A percentile compares a stretch with the other conserved stretches of the same genome.
phyloP scores from a whole-genome alignment of 2,888 invertebrate species.

The Malthinus seriepunctatus region DNA sequence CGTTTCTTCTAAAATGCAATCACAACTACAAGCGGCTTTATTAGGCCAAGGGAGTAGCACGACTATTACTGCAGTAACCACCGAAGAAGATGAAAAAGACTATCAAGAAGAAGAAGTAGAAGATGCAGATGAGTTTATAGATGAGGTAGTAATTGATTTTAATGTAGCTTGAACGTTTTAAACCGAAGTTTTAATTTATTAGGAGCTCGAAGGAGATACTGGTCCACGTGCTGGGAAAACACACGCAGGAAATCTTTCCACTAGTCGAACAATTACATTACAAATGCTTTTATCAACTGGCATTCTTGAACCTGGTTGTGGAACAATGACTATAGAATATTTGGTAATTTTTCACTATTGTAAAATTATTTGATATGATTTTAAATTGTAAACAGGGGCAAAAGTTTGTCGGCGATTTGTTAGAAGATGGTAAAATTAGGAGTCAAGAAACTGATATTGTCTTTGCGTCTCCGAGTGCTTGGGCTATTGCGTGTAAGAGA shows the following conservation, averaged over 20 bases:
- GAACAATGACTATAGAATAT: slow-evolving; percentile 87
- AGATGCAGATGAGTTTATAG: slow-evolving; percentile 60
- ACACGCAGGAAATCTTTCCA: slow-evolving; percentile 37
- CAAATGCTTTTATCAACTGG: slow-evolving; percentile 85
- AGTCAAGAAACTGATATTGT: slow-evolving; percentile 86
- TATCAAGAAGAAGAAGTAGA: slow-evolving; percentile 61
- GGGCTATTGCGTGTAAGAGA: slow-evolving; percentile 91
- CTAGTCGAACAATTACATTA: slow-evolving; percentile 69
- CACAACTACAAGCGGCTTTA: slow-evolving; percentile 54
- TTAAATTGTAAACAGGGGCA: slow-evolving; percentile 66
- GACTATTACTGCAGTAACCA: slow-evolving; percentile 47
- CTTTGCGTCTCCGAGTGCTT: slow-evolving; percentile 88
- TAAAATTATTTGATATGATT: slow-evolving; percentile 5
- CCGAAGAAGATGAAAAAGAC: slow-evolving; percentile 58
- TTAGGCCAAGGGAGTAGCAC: slow-evolving; percentile 52
- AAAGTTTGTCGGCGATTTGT: slow-evolving; percentile 84
- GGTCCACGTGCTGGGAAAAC: slow-evolving; percentile 40
- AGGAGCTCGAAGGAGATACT: slow-evolving; percentile 48
- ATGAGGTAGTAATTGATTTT: slow-evolving; percentile 54
- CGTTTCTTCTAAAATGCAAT: slow-evolving; percentile 50
- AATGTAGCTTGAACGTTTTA: not conserved
- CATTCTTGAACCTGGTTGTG: slow-evolving; percentile 81
- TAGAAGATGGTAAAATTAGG: slow-evolving; percentile 85
- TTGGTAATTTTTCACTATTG: slow-evolving; percentile 61
- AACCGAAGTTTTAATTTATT: slow-evolving; percentile 8